phyloP scores from a whole-genome alignment of 1,140 invertebrate genomes.

The Bombus vancouverensis region DNA sequence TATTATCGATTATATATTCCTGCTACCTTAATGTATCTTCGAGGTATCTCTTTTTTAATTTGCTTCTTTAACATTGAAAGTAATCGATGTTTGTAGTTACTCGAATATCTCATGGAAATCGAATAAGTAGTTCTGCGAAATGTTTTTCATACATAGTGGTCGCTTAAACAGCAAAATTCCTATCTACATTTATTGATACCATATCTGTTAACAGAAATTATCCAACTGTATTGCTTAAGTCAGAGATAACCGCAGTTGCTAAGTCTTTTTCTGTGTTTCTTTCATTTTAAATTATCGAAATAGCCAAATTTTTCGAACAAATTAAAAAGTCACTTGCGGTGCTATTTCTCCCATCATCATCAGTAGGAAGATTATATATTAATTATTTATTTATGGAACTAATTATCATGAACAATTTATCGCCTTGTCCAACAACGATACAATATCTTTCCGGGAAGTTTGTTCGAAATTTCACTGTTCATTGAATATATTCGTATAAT shows the following conservation, averaged over 20 bases:
- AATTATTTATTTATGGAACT: too few relatives aligned
- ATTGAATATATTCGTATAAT: too few relatives aligned
- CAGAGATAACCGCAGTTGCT: background rate
- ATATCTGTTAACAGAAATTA: background rate
- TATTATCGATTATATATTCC: background rate
- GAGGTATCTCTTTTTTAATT: background rate
- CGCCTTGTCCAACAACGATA: too few relatives aligned
- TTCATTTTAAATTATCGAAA: background rate
- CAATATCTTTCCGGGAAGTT: too few relatives aligned
- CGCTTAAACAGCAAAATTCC: background rate
- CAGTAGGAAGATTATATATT: too few relatives aligned
- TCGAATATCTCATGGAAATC: background rate
- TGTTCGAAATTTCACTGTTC: too few relatives aligned
- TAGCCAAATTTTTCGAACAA: background rate
- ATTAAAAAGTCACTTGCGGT: too few relatives aligned
- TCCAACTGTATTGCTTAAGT: background rate
- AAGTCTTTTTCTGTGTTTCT: background rate
- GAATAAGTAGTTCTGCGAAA: background rate
- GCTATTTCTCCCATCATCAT: too few relatives aligned
- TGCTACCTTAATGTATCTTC: background rate
- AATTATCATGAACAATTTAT: too few relatives aligned
- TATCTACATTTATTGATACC: background rate
- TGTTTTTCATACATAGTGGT: too few relatives aligned
- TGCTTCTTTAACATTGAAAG: background rate
- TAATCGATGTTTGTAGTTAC: background rate